These are phyloP conservation scores for Philaethria dido DNA, from an alignment of 2,888 invertebrate species.

Conservation along the genomic window DNA sequence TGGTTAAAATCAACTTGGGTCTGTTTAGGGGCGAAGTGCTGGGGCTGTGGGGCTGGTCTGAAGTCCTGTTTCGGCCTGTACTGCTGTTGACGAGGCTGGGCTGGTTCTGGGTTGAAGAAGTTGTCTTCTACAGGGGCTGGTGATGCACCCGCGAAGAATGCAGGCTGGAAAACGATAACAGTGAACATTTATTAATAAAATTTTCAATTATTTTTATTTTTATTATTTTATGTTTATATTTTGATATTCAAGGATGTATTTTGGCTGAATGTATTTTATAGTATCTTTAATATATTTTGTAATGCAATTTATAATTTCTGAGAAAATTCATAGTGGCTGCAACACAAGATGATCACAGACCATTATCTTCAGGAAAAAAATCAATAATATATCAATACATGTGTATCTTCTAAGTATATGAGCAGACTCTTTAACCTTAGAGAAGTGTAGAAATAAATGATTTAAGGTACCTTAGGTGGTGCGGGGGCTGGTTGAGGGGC, in stretches of 20 bases:
- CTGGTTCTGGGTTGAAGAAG: constrained; percentile 66
- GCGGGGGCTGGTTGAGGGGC: constrained; percentile 59
- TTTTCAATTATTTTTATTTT: background rate
- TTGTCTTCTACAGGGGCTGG: constrained; percentile 59
- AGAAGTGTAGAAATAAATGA: too few species aligned
- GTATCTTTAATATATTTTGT: too few species aligned
- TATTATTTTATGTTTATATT: background rate
- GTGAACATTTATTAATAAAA: background rate
- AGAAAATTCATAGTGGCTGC: too few species aligned
- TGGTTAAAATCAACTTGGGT: constrained; percentile 57
- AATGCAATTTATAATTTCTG: too few species aligned
- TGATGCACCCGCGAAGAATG: constrained; percentile 76
- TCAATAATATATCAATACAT: too few species aligned
- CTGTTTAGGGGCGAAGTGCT: constrained; percentile 55
- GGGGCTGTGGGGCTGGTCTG: constrained; percentile 59
- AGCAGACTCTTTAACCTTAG: too few species aligned
- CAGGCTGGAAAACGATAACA: constrained; percentile 58
- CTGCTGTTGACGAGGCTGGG: constrained; percentile 60
- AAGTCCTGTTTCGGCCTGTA: constrained; percentile 69
- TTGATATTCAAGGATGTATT: background rate
- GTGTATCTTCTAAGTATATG: too few species aligned
- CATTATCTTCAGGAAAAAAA: too few species aligned
- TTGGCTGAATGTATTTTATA: too few species aligned
- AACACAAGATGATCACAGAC: too few species aligned
- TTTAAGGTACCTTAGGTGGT: constrained; percentile 64